Conservation (phyloP, 2,888 invertebrate genomes). For the Protonemura montana region DNA sequence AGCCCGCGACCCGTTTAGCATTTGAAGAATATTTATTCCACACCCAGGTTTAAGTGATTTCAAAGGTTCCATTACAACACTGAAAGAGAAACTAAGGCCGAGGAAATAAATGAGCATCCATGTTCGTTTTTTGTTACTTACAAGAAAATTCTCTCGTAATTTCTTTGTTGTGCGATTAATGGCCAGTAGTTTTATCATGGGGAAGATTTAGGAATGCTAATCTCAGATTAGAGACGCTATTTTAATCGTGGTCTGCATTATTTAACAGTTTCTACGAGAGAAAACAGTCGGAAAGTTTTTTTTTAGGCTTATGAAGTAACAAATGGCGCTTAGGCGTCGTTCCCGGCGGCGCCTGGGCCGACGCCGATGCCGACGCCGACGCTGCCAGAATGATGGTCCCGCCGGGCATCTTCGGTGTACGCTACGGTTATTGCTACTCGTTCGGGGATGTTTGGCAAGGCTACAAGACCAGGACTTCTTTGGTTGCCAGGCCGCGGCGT, state of each 20-base stretch:
- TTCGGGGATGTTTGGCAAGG: background rate
- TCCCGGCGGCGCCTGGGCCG: background rate
- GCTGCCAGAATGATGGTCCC: background rate
- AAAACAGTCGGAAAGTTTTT: slow-evolving; percentile 32
- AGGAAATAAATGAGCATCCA: slow-evolving; percentile 31
- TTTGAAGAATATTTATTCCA: slow-evolving; percentile 44
- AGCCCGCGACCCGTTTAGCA: slow-evolving; percentile 37
- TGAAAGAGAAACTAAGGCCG: slow-evolving; percentile 39
- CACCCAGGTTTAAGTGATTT: slow-evolving; percentile 45
- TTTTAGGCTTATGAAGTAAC: slow-evolving; percentile 19
- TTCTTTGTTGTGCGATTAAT: slow-evolving; percentile 42
- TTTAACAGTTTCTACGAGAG: slow-evolving; percentile 29
- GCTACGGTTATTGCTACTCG: background rate
- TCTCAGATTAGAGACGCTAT: slow-evolving; percentile 30
- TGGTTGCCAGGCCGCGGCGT: background rate
- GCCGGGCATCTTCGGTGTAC: background rate
- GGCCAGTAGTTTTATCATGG: slow-evolving; percentile 35
- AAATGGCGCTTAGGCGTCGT: slow-evolving; percentile 10
- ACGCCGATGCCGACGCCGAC: background rate
- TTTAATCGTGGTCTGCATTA: slow-evolving; percentile 37
- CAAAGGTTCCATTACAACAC: slow-evolving; percentile 39
- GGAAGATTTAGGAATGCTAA: slow-evolving; percentile 34
- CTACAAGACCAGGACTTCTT: too few relatives aligned
- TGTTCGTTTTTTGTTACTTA: slow-evolving; percentile 35
- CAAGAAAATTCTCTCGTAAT: slow-evolving; percentile 40